These are phyloP conservation scores for Emys orbicularis DNA, from an alignment of 2,797 vertebrate species.

Conservation along the genomic window DNA sequence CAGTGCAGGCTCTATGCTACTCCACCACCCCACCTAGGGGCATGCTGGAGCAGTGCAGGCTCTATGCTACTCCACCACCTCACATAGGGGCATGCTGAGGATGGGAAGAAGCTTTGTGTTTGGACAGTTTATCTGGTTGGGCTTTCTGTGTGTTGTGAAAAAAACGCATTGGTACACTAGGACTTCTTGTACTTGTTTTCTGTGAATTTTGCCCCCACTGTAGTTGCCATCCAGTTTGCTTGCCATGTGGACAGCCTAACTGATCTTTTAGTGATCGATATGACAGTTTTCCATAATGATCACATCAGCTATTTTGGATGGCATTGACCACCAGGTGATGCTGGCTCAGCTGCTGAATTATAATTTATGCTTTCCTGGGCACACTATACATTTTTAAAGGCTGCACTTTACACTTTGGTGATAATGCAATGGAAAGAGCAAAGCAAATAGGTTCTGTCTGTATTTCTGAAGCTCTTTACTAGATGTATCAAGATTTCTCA, in stretches of 20 bases:
- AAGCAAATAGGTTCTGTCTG: background rate
- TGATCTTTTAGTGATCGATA: slow-evolving; percentile 4
- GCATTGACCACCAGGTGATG: background rate
- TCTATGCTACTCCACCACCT: too few species aligned
- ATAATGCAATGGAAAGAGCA: background rate
- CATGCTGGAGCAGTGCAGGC: background rate
- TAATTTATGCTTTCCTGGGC: background rate
- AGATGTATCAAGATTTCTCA: slow-evolving; percentile 2
- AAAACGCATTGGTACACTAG: rapidly evolving
- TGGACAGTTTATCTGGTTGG: background rate
- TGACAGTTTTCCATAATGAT: background rate
- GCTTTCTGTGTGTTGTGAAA: background rate
- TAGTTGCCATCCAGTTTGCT: background rate
- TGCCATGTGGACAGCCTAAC: background rate
- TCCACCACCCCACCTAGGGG: rapidly evolving
- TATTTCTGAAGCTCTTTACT: background rate
- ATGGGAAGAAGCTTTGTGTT: background rate
- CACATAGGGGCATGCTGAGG: rapidly evolving
- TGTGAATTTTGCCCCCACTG: background rate
- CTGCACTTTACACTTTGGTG: background rate
- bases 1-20: background rate
- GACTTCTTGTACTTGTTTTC: rapidly evolving
- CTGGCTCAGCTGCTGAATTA: background rate
- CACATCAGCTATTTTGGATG: background rate
- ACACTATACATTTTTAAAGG: rapidly evolving